Conservation (phyloP, 2,113 vertebrate species). For the Zapus hudsonius region DNA sequence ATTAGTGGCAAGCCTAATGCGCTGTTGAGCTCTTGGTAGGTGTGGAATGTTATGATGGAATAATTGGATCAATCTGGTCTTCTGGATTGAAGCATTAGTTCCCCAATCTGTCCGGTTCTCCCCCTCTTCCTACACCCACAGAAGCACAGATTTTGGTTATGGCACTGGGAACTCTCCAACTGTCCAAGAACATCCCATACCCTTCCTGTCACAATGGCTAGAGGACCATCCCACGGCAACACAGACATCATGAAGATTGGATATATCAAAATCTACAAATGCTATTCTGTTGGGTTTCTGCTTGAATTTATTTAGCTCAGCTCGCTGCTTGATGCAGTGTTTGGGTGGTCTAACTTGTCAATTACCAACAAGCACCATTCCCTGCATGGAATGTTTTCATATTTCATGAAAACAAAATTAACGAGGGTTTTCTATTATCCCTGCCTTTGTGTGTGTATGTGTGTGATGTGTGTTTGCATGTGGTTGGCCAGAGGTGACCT, state of each 20-base stretch:
- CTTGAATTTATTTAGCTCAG: neutral
- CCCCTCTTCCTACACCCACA: slow-evolving; percentile 62
- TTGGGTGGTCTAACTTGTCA: neutral
- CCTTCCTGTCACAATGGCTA: neutral
- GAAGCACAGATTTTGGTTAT: slow-evolving; percentile 69
- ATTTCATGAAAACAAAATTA: neutral
- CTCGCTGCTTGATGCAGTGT: neutral
- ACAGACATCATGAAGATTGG: neutral
- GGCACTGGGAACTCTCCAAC: slow-evolving; percentile 38
- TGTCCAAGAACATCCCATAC: slow-evolving; percentile 59
- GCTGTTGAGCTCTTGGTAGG: slow-evolving; percentile 34
- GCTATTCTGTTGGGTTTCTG: neutral
- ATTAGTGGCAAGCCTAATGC: slow-evolving; percentile 28
- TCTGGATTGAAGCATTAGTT: slow-evolving; percentile 61
- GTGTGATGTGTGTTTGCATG: too few species aligned
- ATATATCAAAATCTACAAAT: neutral
- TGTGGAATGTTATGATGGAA: slow-evolving; percentile 50
- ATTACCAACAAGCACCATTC: neutral
- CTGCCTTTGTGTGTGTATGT: neutral
- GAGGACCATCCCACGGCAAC: neutral
- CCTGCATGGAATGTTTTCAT: neutral
- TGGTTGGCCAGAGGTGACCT: too few species aligned
- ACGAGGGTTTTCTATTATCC: neutral
- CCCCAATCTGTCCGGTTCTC: slow-evolving; percentile 65
- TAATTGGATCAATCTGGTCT: slow-evolving; percentile 69